Percentiles rank a stretch among this genome's conserved stretches.
Conservation (phyloP, 2,888 invertebrate species). For the Blastobasis adustella region DNA sequence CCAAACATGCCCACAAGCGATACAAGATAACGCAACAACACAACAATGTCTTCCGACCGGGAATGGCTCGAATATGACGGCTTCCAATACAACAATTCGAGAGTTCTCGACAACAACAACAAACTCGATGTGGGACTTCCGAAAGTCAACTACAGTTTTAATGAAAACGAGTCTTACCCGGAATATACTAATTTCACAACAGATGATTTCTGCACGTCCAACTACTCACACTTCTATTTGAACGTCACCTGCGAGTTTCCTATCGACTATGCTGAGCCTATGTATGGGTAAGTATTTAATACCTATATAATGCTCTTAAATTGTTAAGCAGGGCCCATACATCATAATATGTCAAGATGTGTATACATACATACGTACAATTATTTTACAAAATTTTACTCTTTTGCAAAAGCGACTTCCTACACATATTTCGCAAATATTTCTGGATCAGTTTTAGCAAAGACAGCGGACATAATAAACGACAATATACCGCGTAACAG, state of each 20-base stretch:
- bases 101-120: constrained; percentile 18
- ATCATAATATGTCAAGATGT: too few species aligned
- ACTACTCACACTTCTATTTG: constrained; percentile 62
- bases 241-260: constrained; percentile 81
- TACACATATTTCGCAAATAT: too few species aligned
- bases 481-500: too few species aligned
- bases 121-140: constrained; percentile 10
- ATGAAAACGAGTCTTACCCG: constrained; percentile 36
- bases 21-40: too few species aligned
- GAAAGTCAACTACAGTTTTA: constrained; percentile 34
- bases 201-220: constrained; percentile 58
- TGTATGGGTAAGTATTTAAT: constrained; percentile 74
- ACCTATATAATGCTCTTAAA: neutral
- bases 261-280: constrained; percentile 79
- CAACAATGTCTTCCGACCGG: constrained; percentile 25
- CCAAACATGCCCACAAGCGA: too few species aligned
- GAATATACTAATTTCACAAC: constrained; percentile 51
- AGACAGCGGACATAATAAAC: too few species aligned
- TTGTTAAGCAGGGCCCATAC: neutral
- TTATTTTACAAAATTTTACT: too few species aligned
- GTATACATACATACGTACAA: too few species aligned
- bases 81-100: constrained; percentile 26
- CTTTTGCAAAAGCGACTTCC: too few species aligned
- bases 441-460: too few species aligned
- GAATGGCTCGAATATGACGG: constrained; percentile 49